Evolutionary conservation across 2,113 vertebrate species (phyloP), one percentile per base, ranked within the genome.

Genomic region (Ranitomeya variabilis): DNA sequence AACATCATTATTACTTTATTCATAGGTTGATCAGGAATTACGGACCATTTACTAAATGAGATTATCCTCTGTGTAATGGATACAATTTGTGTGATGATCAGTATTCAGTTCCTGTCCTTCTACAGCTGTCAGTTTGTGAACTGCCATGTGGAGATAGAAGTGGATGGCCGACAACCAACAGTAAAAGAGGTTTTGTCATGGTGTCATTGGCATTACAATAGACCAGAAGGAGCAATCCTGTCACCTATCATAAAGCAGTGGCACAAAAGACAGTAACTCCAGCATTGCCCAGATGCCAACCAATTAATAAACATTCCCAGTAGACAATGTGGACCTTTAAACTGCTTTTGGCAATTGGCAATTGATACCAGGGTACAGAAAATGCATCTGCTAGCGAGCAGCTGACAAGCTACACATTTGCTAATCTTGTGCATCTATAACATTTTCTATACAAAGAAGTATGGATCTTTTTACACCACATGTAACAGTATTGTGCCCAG

Each of bases 201-300:
- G 86, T 87, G 86, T 87, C 51, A 62, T 52, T 80, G 76, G 86
- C 76, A 80, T 45, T 76, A 87, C 86, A 87, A 87, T 80, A 69
- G 86, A 54, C 45, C 62, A 67, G 76, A 67, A 87, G 62, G 76
- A 79, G 60, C 76, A 6, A 31, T 78, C n/a, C 76, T 80, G 62
- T 80, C 76, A 87, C 74, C 86, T 87, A 79, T 64, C 74, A 69
- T 87, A 87, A 78, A 66, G 64, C 86, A 87, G 37, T 57, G 86
- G 23, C 77, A 57, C n/a, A 67, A 64, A 80, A 69, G 23, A 66
- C n/a, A 57, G 67, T 67, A 37, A 80, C 45, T 66, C 15, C 15
- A 9, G 76, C 60, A 18, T 67, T 31, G 52, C 77, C 76, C 86
- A 87, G 86, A 86, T 86, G 85, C 57, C 60, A 79, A 64, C 73